These are phyloP conservation scores for Machimus rusticus DNA, from an alignment of 2,888 invertebrate species.

Conservation along the genomic window DNA sequence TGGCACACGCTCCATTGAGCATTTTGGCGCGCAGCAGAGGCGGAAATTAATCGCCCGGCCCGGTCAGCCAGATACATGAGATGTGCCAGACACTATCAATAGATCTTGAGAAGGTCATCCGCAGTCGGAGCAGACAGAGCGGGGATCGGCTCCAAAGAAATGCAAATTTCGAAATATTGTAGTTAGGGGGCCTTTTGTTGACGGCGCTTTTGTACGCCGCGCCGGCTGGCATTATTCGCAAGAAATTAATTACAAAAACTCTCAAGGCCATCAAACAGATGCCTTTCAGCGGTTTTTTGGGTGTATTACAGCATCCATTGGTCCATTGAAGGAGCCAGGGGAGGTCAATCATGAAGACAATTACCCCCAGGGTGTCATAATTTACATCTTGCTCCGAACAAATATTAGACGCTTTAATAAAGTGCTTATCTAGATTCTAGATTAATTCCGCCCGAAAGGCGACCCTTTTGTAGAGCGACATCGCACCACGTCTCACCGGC, in stretches of 20 bases:
- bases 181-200: background rate
- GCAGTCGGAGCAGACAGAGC: background rate
- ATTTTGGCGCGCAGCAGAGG: background rate
- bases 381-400: background rate
- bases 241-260: background rate
- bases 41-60: background rate
- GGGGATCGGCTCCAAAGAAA: background rate
- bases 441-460: background rate
- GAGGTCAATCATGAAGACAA: background rate
- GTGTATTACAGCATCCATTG: background rate
- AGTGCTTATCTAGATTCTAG: constrained; percentile 19
- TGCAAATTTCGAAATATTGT: background rate
- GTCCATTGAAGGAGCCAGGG: background rate
- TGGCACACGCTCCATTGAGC: background rate
- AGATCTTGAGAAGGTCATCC: background rate
- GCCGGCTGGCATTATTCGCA: background rate
- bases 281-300: background rate
- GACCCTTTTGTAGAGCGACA: background rate
- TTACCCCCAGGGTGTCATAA: background rate
- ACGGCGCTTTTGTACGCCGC: background rate
- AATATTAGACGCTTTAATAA: constrained; percentile 2
- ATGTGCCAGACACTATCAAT: background rate
- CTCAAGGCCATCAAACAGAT: background rate
- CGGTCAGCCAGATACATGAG: background rate
- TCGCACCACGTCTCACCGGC: background rate